A percentile compares a stretch with the other conserved stretches of the same genome.
Conservation (phyloP, 2,888 invertebrate species). For the Hartigia nigra region DNA sequence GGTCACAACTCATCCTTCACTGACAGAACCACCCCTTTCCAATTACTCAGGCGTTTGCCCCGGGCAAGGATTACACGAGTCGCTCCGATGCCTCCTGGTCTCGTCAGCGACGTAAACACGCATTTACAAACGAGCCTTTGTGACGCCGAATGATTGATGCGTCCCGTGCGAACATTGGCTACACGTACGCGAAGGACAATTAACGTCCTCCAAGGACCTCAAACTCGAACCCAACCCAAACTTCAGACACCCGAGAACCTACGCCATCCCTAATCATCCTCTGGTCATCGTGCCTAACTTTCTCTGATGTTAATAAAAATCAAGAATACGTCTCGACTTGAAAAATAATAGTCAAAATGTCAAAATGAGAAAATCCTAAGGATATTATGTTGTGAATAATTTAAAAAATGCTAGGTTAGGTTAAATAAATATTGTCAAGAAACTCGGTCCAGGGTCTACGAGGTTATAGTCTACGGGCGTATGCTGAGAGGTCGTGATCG, state of each 20-base stretch:
- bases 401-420: not conserved
- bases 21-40: not conserved
- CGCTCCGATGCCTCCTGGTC: not conserved
- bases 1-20: not conserved
- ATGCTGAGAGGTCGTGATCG: constrained; percentile 38
- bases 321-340: not conserved
- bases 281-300: not conserved
- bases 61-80: not conserved
- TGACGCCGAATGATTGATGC: constrained; percentile 10
- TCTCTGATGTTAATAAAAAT: not conserved
- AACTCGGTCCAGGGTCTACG: not conserved
- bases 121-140: constrained; percentile 4
- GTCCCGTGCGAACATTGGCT: constrained; percentile 4
- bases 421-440: not conserved
- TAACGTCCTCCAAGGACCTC: constrained; percentile 2
- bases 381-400: not conserved
- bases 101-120: not conserved
- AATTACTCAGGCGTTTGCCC: not conserved
- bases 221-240: not conserved
- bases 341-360: not conserved
- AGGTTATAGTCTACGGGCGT: not conserved
- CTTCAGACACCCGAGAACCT: not conserved
- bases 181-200: constrained; percentile 2
- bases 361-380: not conserved
- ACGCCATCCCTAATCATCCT: not conserved